A percentile compares a stretch with the other conserved stretches of the same genome.
These are phyloP conservation scores for Galleria mellonella DNA, from an alignment of 1,140 invertebrate species.

Conservation along the genomic window DNA sequence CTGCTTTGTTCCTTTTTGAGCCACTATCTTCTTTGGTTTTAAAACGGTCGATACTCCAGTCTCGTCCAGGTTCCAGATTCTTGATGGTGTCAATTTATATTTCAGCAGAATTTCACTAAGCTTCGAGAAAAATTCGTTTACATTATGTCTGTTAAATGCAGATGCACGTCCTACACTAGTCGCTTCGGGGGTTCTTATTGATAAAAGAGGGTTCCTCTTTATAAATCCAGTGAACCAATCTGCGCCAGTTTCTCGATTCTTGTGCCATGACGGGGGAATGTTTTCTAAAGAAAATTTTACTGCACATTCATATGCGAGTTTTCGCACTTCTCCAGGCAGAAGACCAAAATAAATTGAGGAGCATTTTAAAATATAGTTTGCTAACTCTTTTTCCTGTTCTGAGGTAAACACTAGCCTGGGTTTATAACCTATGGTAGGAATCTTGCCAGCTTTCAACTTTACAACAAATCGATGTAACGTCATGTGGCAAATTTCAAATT, in stretches of 20 bases:
- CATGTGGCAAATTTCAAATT: slow-evolving; percentile 16
- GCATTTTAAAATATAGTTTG: slow-evolving; percentile 14
- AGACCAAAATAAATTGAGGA: slow-evolving; percentile 18
- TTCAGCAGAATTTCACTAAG: slow-evolving; percentile 9
- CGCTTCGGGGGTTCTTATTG: slow-evolving; percentile 19
- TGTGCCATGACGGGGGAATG: slow-evolving; percentile 16
- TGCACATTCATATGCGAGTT: slow-evolving; percentile 17
- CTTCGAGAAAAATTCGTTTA: slow-evolving; percentile 17
- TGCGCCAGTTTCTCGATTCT: slow-evolving; percentile 14
- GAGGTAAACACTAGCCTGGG: slow-evolving; percentile 11
- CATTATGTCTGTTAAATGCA: slow-evolving; percentile 21
- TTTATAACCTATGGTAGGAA: slow-evolving; percentile 13
- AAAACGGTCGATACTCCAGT: slow-evolving; percentile 37
- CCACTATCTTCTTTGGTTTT: slow-evolving; percentile 31
- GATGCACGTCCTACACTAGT: slow-evolving; percentile 14
- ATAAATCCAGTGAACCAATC: slow-evolving; percentile 22
- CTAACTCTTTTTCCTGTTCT: slow-evolving; percentile 9
- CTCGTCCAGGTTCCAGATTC: slow-evolving; percentile 41
- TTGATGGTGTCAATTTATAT: slow-evolving; percentile 13
- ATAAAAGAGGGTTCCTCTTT: slow-evolving; percentile 15
- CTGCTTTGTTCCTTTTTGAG: slow-evolving; percentile 25
- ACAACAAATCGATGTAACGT: slow-evolving; percentile 15
- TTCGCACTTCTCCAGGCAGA: slow-evolving; percentile 14
- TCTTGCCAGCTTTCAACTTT: slow-evolving; percentile 11
- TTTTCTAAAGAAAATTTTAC: slow-evolving; percentile 5